Percentiles rank a stretch among this genome's conserved stretches.
These are phyloP conservation scores for Ailurus styani DNA, from an alignment of 2,113 vertebrate genomes.

Conservation along the genomic window DNA sequence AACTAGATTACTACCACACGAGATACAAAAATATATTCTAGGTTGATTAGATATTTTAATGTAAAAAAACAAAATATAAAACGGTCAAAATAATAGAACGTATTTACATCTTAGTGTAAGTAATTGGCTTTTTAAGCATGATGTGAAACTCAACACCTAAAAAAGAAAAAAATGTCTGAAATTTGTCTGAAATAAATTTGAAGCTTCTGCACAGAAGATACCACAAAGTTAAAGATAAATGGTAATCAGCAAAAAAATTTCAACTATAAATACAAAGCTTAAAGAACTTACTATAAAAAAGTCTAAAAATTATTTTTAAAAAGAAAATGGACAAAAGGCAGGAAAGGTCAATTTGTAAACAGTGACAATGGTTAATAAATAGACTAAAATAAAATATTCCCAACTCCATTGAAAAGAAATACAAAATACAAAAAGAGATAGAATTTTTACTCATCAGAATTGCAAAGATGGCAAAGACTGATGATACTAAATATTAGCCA, in stretches of 20 bases:
- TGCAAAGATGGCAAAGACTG: background rate
- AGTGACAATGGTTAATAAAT: background rate
- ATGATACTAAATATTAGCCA: background rate
- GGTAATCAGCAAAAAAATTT: background rate
- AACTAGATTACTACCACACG: background rate
- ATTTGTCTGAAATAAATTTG: background rate
- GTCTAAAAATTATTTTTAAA: background rate
- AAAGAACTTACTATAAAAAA: background rate
- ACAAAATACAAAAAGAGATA: background rate
- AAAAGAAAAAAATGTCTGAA: background rate
- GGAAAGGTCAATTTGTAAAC: background rate
- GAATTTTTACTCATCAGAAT: background rate
- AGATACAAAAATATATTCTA: background rate
- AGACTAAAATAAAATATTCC: background rate
- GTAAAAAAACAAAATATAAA: conserved; percentile 6
- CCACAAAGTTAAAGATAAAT: background rate
- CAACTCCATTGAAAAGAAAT: background rate
- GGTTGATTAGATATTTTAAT: background rate
- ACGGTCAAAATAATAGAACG: background rate
- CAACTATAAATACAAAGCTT: background rate
- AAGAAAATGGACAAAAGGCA: background rate
- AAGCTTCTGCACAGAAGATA: background rate
- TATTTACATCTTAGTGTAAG: background rate
- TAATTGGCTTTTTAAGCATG: background rate
- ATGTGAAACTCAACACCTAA: background rate